phyloP scores from a whole-genome alignment of 2,797 vertebrate genomes.

The Scomberomorus guttatus region DNA sequence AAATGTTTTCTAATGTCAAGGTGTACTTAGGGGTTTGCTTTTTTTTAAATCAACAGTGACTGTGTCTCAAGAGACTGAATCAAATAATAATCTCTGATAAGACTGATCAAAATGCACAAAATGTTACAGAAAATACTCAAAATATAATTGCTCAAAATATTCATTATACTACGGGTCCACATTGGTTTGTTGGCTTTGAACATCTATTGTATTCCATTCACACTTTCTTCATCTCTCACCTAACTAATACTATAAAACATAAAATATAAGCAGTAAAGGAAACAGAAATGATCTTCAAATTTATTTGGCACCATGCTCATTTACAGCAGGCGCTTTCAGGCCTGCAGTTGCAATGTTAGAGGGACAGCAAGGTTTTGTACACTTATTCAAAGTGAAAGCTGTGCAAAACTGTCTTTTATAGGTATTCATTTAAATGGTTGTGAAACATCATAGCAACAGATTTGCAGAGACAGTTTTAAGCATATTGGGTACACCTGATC shows the following conservation, averaged over 20 bases:
- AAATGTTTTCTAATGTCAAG: not conserved
- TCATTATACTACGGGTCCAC: not conserved
- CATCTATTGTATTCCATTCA: not conserved
- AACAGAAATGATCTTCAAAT: not conserved
- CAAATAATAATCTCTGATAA: not conserved
- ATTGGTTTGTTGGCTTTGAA: not conserved
- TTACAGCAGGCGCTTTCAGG: not conserved
- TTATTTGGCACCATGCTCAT: not conserved
- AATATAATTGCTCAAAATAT: not conserved
- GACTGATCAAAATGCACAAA: not conserved
- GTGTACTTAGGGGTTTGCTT: not conserved
- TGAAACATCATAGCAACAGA: not conserved
- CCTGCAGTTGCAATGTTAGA: not conserved
- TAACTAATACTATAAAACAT: not conserved
- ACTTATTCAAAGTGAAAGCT: not conserved
- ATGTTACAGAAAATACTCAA: not conserved
- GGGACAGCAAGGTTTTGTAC: not conserved
- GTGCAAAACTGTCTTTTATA: slow-evolving; percentile 3
- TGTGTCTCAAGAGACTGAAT: not conserved
- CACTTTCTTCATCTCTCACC: not conserved
- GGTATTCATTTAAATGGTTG: not conserved
- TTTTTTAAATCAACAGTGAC: not conserved
- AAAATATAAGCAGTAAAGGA: not conserved
- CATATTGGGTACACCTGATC: not conserved
- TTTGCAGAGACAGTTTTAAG: not conserved